Percentiles rank a stretch among this genome's conserved stretches.
Evolutionary conservation across 2,797 vertebrate genomes (phyloP).

Genomic region (Brachyrhaphis roseni): DNA sequence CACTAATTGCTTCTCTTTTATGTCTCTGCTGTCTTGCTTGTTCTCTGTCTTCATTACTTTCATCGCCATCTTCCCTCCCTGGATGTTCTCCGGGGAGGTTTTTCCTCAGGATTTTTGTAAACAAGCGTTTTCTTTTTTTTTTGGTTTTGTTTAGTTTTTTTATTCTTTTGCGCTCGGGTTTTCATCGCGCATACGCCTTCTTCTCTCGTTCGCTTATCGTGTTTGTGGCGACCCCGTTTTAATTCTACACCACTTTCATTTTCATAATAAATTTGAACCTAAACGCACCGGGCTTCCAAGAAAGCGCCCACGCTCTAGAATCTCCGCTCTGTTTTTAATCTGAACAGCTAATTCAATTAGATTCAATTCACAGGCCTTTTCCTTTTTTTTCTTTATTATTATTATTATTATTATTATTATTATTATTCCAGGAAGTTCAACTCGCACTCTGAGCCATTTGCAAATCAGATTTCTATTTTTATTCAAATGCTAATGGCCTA

Average conservation of each 20-base stretch:
- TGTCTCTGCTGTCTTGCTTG: conserved; percentile 15
- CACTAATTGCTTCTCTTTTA: conserved; percentile 31
- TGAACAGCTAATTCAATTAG: conserved; percentile 5
- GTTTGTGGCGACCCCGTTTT: conserved; percentile 12
- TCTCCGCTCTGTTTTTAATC: not conserved
- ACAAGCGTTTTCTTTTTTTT: not conserved
- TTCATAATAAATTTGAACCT: conserved; percentile 8
- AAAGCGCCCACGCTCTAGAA: not conserved
- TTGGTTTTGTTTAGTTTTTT: no score
- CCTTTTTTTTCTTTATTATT: not conserved
- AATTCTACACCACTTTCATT: conserved; percentile 7
- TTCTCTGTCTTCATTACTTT: conserved; percentile 37
- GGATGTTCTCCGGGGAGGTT: conserved; percentile 14
- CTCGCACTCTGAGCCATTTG: conserved; percentile 3
- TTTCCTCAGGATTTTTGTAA: conserved; percentile 9
- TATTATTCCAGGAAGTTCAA: conserved; percentile 8
- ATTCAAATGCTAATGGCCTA: conserved; percentile 21
- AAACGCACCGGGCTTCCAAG: not conserved
- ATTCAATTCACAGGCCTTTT: conserved; percentile 4
- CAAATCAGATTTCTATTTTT: conserved; percentile 15
- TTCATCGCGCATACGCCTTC: conserved; percentile 4
- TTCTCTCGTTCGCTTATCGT: conserved; percentile 29
- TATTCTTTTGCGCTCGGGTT: conserved; percentile 2
- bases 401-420: not conserved
- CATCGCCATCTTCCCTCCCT: conserved; percentile 17